Conservation (phyloP, 2,797 vertebrate genomes). For the Champsocephalus esox region DNA sequence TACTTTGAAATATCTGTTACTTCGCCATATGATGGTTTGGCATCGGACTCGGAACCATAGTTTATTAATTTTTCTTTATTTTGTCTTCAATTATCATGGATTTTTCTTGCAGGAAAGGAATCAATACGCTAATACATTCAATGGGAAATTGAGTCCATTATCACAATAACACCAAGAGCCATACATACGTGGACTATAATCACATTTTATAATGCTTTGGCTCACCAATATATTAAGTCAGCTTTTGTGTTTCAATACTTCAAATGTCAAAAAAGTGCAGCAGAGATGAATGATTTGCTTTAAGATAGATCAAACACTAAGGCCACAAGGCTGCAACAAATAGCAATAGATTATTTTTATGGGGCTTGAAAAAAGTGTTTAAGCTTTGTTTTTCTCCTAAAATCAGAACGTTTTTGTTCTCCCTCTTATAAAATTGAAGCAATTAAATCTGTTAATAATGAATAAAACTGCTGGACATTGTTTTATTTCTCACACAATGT, state of each 20-base stretch:
- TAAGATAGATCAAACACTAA: slow-evolving; percentile 5
- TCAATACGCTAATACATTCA: slow-evolving; percentile 34
- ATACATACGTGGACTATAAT: background rate
- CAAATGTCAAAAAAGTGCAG: slow-evolving; percentile 20
- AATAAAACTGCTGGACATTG: background rate
- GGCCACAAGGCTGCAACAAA: background rate
- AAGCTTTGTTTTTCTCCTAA: background rate
- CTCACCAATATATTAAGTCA: slow-evolving; percentile 29
- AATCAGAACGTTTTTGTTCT: no score
- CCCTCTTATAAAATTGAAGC: background rate
- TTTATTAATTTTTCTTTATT: slow-evolving; percentile 1
- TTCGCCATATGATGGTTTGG: background rate
- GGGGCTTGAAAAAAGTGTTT: background rate
- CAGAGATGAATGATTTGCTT: slow-evolving; percentile 27
- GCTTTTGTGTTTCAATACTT: slow-evolving; percentile 36
- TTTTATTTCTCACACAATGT: no score
- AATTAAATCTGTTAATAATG: no score
- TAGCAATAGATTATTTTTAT: slow-evolving; percentile 11
- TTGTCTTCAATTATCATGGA: slow-evolving; percentile 10
- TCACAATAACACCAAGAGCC: slow-evolving; percentile 16
- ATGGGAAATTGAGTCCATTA: slow-evolving; percentile 39
- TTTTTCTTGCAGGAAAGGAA: slow-evolving; percentile 21
- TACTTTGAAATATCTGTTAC: background rate
- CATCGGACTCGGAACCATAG: background rate
- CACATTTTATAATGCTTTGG: slow-evolving; percentile 26